These are phyloP conservation scores for Bugula neritina DNA, from an alignment of 2,888 invertebrate genomes.

Conservation along the genomic window DNA sequence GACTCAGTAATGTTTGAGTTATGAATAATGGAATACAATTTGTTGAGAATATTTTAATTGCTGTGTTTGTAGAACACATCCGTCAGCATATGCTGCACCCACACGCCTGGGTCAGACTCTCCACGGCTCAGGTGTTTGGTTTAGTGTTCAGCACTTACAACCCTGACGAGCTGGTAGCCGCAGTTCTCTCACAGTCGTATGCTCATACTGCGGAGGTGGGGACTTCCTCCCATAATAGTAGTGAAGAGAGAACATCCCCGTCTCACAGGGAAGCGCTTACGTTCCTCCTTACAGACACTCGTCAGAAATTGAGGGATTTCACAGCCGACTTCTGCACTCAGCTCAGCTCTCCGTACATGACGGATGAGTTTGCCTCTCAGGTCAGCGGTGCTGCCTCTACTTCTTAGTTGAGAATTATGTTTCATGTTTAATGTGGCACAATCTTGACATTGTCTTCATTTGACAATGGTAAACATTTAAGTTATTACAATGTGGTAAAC, in stretches of 20 bases:
- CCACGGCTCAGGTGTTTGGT: conserved; percentile 70
- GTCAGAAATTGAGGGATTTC: conserved; percentile 39
- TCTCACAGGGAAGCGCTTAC: background rate
- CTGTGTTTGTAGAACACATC: conserved; percentile 42
- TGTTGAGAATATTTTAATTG: too few species aligned
- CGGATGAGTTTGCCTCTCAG: conserved; percentile 70
- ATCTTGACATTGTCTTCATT: too few species aligned
- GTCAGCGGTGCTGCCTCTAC: conserved; percentile 41
- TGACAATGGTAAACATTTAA: too few species aligned
- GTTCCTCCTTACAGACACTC: background rate
- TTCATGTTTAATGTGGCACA: too few species aligned
- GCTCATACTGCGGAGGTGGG: background rate
- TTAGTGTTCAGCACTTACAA: conserved; percentile 65
- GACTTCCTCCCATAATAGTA: too few species aligned
- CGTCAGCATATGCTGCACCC: conserved; percentile 66
- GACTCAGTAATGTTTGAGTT: too few species aligned
- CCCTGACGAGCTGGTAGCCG: conserved; percentile 59
- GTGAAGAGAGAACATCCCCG: background rate
- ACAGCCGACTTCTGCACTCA: conserved; percentile 42
- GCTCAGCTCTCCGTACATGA: conserved; percentile 55
- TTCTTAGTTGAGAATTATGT: too few species aligned
- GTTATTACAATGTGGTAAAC: too few species aligned
- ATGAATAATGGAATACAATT: too few species aligned
- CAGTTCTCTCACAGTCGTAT: conserved; percentile 28
- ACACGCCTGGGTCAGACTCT: conserved; percentile 78